Percentiles rank a stretch among this genome's conserved stretches.
These are phyloP conservation scores for Atractosteus spatula DNA, from an alignment of 2,113 vertebrate species.

Conservation along the genomic window DNA sequence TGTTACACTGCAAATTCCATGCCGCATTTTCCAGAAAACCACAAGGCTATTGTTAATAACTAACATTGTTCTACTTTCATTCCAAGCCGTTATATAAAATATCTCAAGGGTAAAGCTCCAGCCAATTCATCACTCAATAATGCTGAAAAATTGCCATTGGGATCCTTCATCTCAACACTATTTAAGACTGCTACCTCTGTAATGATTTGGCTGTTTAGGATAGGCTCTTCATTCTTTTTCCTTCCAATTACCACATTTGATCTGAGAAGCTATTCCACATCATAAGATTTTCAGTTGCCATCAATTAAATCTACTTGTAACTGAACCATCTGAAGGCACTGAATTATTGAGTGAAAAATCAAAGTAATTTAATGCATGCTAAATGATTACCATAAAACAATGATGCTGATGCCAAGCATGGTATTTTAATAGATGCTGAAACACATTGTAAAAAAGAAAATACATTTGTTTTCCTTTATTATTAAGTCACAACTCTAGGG, in stretches of 20 bases:
- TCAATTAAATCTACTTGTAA: neutral
- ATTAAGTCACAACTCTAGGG: too few relatives aligned
- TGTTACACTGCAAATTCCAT: too few relatives aligned
- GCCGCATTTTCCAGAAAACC: too few relatives aligned
- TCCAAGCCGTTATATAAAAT: neutral
- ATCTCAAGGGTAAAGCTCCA: neutral
- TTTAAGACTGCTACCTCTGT: neutral
- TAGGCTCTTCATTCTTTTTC: neutral
- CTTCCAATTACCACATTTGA: neutral
- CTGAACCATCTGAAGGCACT: neutral
- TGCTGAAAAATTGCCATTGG: neutral
- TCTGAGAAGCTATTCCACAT: neutral
- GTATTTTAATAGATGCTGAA: too few relatives aligned
- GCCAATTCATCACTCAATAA: conserved; percentile 1
- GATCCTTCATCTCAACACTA: too few relatives aligned
- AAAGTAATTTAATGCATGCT: neutral
- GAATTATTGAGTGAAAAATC: conserved; percentile 2
- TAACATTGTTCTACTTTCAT: neutral
- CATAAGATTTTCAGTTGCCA: neutral
- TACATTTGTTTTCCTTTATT: too few relatives aligned
- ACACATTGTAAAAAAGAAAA: too few relatives aligned
- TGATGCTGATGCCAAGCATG: too few relatives aligned
- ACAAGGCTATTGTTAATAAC: neutral
- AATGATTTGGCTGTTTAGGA: neutral
- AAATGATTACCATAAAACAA: too few relatives aligned